These are phyloP conservation scores for Aporophyla lueneburgensis DNA, from an alignment of 2,888 invertebrate genomes.

Conservation along the genomic window DNA sequence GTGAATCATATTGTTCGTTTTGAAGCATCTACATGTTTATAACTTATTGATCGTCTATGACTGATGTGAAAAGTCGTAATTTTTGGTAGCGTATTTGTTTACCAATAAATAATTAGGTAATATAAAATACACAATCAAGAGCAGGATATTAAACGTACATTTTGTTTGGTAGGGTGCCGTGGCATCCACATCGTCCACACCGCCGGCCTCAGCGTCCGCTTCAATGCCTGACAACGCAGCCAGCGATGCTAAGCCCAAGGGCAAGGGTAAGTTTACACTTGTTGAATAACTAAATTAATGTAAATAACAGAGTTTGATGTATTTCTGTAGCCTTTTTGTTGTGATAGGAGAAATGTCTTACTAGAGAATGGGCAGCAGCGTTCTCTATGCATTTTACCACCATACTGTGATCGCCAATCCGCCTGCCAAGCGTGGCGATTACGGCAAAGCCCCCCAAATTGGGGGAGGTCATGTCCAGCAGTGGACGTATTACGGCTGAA, in stretches of 20 bases:
- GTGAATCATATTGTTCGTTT: not conserved
- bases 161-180: slow-evolving; percentile 83
- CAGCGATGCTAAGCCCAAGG: slow-evolving; percentile 86
- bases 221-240: slow-evolving; percentile 88
- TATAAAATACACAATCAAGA: not conserved
- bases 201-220: slow-evolving; percentile 86
- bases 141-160: slow-evolving; percentile 12
- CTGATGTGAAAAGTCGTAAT: not conserved
- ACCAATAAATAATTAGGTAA: not conserved
- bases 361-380: too few relatives aligned
- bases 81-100: not conserved
- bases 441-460: too few relatives aligned
- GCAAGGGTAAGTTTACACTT: slow-evolving; percentile 75
- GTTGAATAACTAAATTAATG: not conserved
- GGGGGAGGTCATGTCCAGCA: too few relatives aligned
- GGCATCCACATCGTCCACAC: slow-evolving; percentile 88
- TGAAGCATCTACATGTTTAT: not conserved
- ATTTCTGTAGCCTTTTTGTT: not conserved
- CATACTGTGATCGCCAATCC: too few relatives aligned
- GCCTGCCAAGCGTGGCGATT: too few relatives aligned
- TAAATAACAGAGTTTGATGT: not conserved
- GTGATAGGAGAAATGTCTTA: not conserved
- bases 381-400: too few relatives aligned
- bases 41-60: not conserved
- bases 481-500: too few relatives aligned